These are phyloP conservation scores for Spea bombifrons DNA, from an alignment of 2,113 vertebrate species.

Conservation along the genomic window DNA sequence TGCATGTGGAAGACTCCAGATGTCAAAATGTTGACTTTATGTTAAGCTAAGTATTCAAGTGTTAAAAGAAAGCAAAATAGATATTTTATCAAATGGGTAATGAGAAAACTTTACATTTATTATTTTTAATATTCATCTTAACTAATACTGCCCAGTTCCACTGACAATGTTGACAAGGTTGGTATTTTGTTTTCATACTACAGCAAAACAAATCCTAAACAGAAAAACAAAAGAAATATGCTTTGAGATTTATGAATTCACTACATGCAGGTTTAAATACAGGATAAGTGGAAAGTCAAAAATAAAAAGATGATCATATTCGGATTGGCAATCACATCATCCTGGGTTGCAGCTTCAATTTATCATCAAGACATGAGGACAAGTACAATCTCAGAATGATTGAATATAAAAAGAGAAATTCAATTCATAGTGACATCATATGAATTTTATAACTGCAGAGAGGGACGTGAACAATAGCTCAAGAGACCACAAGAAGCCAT, in stretches of 20 bases:
- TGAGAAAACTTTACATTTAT: too few species aligned
- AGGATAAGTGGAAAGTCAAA: slow-evolving; percentile 31
- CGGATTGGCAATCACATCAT: slow-evolving; percentile 42
- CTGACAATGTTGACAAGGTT: too few species aligned
- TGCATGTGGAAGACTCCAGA: too few species aligned
- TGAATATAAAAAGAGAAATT: slow-evolving; percentile 36
- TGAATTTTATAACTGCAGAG: slow-evolving; percentile 19
- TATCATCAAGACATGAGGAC: slow-evolving; percentile 42
- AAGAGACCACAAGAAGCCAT: slow-evolving; percentile 21
- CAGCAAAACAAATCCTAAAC: slow-evolving; percentile 2
- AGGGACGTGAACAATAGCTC: slow-evolving; percentile 29
- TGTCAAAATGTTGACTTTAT: too few species aligned
- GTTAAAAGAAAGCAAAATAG: too few species aligned
- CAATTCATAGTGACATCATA: slow-evolving; percentile 40
- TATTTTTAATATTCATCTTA: neutral
- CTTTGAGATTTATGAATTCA: neutral
- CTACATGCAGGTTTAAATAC: slow-evolving; percentile 28
- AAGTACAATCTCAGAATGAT: slow-evolving; percentile 35
- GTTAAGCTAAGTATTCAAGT: too few species aligned
- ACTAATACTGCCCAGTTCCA: neutral
- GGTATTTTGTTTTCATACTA: too few species aligned
- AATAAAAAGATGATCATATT: slow-evolving; percentile 38
- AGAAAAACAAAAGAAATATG: slow-evolving; percentile 15
- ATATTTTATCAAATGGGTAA: too few species aligned
- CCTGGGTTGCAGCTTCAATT: slow-evolving; percentile 29